Conservation (phyloP, 2,113 vertebrate genomes). For the Murina feae region DNA sequence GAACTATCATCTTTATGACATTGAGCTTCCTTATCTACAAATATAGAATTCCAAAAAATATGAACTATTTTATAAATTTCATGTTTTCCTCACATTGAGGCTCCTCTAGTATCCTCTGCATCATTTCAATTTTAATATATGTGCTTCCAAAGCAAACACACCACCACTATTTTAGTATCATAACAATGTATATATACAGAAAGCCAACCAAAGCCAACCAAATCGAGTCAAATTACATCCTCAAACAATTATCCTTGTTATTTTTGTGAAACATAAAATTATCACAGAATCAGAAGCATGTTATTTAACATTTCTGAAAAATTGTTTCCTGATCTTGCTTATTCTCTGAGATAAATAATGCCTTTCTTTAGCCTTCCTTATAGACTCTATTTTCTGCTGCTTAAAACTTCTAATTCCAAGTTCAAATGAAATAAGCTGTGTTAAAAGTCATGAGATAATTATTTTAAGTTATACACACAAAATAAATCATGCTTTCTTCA, state of each 20-base stretch:
- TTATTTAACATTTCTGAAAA: slow-evolving; percentile 18
- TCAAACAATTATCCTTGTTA: neutral
- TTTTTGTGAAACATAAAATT: neutral
- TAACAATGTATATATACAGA: neutral
- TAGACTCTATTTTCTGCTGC: neutral
- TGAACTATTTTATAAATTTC: neutral
- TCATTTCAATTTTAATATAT: neutral
- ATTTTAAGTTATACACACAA: neutral
- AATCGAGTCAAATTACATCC: neutral
- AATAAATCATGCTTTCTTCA: neutral
- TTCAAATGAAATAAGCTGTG: slow-evolving; percentile 4
- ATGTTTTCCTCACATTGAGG: neutral
- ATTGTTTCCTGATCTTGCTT: neutral
- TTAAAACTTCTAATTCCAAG: slow-evolving; percentile 20
- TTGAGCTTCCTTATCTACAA: neutral
- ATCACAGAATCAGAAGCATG: neutral
- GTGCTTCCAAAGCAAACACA: neutral
- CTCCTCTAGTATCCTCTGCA: neutral
- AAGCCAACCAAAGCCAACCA: neutral
- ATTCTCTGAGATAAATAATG: neutral
- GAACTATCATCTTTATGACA: neutral
- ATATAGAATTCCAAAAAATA: neutral
- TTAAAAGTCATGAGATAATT: slow-evolving; percentile 8
- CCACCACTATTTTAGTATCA: neutral
- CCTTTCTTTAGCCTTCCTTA: neutral